Percentiles rank a stretch among this genome's conserved stretches.
Evolutionary conservation across 2,797 vertebrate genomes (phyloP).

Genomic region (Rhinella marina): DNA sequence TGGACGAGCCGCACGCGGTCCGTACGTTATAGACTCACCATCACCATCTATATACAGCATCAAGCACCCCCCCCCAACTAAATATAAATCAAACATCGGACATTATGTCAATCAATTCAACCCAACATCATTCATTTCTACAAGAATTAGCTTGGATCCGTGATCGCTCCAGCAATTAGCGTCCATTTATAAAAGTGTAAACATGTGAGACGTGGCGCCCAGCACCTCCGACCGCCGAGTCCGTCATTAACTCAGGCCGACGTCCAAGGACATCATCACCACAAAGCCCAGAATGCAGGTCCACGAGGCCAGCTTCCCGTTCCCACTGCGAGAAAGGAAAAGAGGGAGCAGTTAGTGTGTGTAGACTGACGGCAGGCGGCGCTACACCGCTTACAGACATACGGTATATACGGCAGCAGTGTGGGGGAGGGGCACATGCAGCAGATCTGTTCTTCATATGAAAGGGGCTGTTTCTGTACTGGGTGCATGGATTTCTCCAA

Average conservation of each 20-base stretch:
- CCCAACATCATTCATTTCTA: slow-evolving; percentile 1
- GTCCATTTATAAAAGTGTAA: slow-evolving; percentile 43
- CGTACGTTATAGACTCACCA: background rate
- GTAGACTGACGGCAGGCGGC: too few species aligned
- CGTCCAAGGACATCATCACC: slow-evolving; percentile 97
- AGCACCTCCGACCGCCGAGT: slow-evolving; percentile 16
- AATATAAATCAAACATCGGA: background rate
- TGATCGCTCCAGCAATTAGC: background rate
- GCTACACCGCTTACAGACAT: background rate
- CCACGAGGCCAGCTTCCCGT: slow-evolving; percentile 93
- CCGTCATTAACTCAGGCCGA: slow-evolving; percentile 87
- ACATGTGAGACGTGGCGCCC: slow-evolving; percentile 37
- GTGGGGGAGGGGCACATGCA: too few species aligned
- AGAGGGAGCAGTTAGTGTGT: background rate
- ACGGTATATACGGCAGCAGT: background rate
- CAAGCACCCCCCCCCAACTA: background rate
- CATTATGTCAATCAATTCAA: background rate
- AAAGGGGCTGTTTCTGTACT: too few species aligned
- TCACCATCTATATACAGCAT: background rate
- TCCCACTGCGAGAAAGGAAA: slow-evolving; percentile 77
- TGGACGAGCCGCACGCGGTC: too few species aligned
- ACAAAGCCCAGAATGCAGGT: slow-evolving; percentile 91
- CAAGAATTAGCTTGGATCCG: background rate
- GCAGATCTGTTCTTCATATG: too few species aligned
- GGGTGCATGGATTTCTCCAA: too few species aligned